These are phyloP conservation scores for Naso thynnoides DNA, from an alignment of 2,797 vertebrate species.

Conservation along the genomic window DNA sequence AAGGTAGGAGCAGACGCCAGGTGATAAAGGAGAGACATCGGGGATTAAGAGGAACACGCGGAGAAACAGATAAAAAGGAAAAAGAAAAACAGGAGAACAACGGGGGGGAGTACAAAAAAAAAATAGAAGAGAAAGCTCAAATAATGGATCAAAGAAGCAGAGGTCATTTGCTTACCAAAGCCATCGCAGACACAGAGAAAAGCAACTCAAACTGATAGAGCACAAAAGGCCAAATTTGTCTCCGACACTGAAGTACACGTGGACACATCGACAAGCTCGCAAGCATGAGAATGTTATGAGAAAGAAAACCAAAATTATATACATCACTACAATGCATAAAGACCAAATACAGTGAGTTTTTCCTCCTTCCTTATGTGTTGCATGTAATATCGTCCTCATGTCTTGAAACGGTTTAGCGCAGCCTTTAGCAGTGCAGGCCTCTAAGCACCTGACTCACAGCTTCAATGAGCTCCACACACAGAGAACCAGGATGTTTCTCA, in stretches of 20 bases:
- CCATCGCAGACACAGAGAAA: conserved; percentile 68
- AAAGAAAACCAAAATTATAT: conserved; percentile 43
- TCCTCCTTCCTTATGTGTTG: conserved; percentile 18
- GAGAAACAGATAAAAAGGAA: conserved; percentile 58
- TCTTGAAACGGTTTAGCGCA: conserved; percentile 31
- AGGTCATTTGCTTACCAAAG: conserved; percentile 65
- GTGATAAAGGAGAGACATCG: conserved; percentile 68
- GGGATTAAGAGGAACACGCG: conserved; percentile 68
- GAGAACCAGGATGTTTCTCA: conserved; percentile 59
- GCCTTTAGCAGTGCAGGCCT: conserved; percentile 50
- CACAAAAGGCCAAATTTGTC: conserved; percentile 40
- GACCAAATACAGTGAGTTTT: conserved; percentile 21
- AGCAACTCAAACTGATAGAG: conserved; percentile 61
- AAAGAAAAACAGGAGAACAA: conserved; percentile 55
- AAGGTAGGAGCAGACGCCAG: conserved; percentile 75
- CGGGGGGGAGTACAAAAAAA: conserved; percentile 76
- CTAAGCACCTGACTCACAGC: conserved; percentile 48
- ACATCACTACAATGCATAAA: conserved; percentile 25
- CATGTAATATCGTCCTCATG: conserved; percentile 15
- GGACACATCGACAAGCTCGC: conserved; percentile 55
- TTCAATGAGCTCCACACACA: conserved; percentile 69
- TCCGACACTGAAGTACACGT: conserved; percentile 20
- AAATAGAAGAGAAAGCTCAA: conserved; percentile 80
- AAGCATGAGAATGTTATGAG: conserved; percentile 59
- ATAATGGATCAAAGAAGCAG: conserved; percentile 74